Percentiles rank a stretch among this genome's conserved stretches.
phyloP scores from a whole-genome alignment of 2,113 vertebrate species.

The Thinocorus orbignyianus region DNA sequence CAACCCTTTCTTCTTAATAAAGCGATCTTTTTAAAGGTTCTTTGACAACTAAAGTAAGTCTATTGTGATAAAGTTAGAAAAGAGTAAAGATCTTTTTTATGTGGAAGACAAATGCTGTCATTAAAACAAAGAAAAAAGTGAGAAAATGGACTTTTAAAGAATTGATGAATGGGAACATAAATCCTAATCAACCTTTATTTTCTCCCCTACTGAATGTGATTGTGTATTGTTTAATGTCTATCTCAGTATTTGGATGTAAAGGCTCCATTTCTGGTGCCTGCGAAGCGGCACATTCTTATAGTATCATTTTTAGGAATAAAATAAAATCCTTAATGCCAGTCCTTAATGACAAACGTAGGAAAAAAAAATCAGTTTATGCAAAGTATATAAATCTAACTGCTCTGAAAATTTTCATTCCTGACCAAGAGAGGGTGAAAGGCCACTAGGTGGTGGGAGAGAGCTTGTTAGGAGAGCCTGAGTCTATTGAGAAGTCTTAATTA shows the following conservation, averaged over 20 bases:
- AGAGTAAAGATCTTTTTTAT: background rate
- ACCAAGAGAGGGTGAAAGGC: background rate
- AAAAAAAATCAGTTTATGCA: accelerated
- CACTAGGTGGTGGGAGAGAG: slow-evolving; percentile 73
- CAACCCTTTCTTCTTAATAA: background rate
- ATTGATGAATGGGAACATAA: background rate
- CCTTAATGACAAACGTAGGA: background rate
- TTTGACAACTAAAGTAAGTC: background rate
- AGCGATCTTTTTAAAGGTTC: background rate
- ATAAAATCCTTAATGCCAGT: background rate
- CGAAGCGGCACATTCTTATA: background rate
- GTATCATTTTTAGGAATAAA: background rate
- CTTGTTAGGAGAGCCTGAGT: background rate
- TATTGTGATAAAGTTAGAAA: background rate
- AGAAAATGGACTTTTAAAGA: background rate
- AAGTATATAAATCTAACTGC: background rate
- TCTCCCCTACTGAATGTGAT: background rate
- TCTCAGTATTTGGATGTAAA: background rate
- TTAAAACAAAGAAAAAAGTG: background rate
- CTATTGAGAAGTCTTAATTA: background rate
- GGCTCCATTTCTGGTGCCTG: background rate
- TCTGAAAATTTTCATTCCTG: background rate
- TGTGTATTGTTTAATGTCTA: background rate
- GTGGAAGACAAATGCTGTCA: background rate
- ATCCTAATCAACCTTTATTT: background rate